phyloP scores from a whole-genome alignment of 1,140 invertebrate species.

The Aphelenchoides avenae region DNA sequence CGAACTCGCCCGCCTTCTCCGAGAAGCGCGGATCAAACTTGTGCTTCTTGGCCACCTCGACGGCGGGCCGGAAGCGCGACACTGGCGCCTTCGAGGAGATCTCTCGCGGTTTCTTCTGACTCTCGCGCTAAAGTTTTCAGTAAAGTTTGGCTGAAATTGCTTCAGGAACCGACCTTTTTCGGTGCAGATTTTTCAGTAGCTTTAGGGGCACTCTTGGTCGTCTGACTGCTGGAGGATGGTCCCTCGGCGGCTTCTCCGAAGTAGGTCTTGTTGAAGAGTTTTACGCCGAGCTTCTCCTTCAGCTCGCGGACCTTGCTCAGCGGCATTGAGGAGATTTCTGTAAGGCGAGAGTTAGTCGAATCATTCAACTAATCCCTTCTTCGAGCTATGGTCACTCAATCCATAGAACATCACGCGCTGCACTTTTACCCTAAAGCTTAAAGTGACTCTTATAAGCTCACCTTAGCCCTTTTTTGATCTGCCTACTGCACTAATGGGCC shows the following conservation, averaged over 20 bases:
- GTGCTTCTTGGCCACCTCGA: conserved; percentile 11
- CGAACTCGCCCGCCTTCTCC: conserved; percentile 21
- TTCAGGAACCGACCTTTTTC: neutral
- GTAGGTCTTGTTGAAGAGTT: conserved; percentile 20
- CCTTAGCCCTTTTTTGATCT: conserved; percentile 2
- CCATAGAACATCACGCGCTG: neutral
- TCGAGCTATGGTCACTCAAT: too few species aligned
- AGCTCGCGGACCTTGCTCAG: conserved; percentile 19
- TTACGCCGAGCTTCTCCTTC: conserved; percentile 14
- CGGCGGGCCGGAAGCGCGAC: neutral
- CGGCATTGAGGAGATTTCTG: conserved; percentile 21
- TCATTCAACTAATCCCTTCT: too few species aligned
- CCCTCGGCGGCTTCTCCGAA: conserved; percentile 16
- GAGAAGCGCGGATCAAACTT: conserved; percentile 15
- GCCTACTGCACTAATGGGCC: neutral
- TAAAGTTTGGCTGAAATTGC: too few species aligned
- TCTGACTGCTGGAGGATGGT: too few species aligned
- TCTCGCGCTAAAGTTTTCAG: conserved; percentile 26
- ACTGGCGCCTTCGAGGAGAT: conserved; percentile 15
- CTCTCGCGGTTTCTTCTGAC: conserved; percentile 17
- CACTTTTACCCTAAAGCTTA: neutral
- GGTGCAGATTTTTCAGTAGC: too few species aligned
- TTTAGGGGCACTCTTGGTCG: too few species aligned
- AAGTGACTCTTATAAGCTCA: neutral
- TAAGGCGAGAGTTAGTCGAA: too few species aligned